Percentiles rank a stretch among this genome's conserved stretches.
These are phyloP conservation scores for Cryptoblepharus egeriae DNA, from an alignment of 2,797 vertebrate genomes.

Conservation along the genomic window DNA sequence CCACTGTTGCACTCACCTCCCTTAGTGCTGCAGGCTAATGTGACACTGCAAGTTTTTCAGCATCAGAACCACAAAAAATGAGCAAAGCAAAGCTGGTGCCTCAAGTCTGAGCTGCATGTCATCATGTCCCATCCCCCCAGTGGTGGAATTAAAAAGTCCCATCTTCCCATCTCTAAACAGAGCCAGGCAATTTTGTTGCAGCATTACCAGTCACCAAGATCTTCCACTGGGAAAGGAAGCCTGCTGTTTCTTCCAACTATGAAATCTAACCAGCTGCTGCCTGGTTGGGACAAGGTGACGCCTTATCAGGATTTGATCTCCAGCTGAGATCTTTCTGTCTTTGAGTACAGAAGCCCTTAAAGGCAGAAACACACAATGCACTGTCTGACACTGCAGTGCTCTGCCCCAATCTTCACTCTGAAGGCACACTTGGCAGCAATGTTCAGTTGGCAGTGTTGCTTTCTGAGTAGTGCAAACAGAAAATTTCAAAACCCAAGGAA, in stretches of 20 bases:
- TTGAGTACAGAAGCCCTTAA: not conserved
- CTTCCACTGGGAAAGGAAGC: not conserved
- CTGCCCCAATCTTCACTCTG: not conserved
- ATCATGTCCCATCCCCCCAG: too few species aligned
- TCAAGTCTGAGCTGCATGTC: not conserved
- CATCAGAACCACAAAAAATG: not conserved
- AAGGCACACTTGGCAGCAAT: not conserved
- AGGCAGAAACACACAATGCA: not conserved
- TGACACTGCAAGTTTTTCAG: not conserved
- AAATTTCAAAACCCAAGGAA: not conserved
- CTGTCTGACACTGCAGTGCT: not conserved
- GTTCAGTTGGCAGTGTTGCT: too few species aligned
- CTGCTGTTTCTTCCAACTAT: not conserved
- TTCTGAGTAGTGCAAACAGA: not conserved
- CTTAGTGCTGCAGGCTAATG: not conserved
- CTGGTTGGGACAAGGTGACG: not conserved
- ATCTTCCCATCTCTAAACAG: not conserved
- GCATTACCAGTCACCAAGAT: not conserved
- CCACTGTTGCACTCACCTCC: too few species aligned
- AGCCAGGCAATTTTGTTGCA: not conserved
- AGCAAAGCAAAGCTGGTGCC: not conserved
- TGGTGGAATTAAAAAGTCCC: not conserved
- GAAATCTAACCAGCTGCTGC: not conserved
- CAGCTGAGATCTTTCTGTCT: not conserved
- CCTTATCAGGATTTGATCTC: not conserved